These are phyloP conservation scores for Cataglyphis hispanica DNA, from an alignment of 1,140 invertebrate species.

Conservation along the genomic window DNA sequence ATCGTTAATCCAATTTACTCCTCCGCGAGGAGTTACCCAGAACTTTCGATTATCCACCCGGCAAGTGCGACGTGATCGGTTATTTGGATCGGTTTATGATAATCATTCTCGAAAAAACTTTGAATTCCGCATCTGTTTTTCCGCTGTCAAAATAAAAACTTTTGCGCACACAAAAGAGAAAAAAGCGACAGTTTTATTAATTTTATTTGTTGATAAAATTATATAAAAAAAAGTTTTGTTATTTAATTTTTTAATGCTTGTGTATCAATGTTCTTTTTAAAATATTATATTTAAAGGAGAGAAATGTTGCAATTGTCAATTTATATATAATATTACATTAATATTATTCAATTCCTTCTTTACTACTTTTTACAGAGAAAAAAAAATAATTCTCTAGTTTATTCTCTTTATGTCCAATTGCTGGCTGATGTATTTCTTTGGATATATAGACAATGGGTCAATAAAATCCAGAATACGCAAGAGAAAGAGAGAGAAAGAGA, in stretches of 20 bases:
- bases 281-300: background rate
- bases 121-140: background rate
- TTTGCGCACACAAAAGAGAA: background rate
- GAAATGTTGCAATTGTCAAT: background rate
- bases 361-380: background rate
- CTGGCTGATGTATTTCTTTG: constrained; percentile 10
- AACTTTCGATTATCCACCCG: constrained; percentile 36
- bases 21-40: constrained; percentile 24
- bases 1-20: constrained; percentile 52
- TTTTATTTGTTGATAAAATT: background rate
- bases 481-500: background rate
- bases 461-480: constrained; percentile 30
- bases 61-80: constrained; percentile 36
- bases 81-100: constrained; percentile 59
- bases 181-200: background rate
- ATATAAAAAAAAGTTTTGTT: background rate
- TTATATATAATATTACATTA: background rate
- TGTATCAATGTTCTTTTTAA: background rate
- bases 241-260: background rate
- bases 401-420: background rate
- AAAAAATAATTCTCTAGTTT: background rate
- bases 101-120: constrained; percentile 64
- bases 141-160: constrained; percentile 9
- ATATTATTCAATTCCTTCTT: background rate
- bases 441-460: constrained; percentile 5